Conservation (phyloP, 2,797 vertebrate species). For the Syndactyla subalaris region DNA sequence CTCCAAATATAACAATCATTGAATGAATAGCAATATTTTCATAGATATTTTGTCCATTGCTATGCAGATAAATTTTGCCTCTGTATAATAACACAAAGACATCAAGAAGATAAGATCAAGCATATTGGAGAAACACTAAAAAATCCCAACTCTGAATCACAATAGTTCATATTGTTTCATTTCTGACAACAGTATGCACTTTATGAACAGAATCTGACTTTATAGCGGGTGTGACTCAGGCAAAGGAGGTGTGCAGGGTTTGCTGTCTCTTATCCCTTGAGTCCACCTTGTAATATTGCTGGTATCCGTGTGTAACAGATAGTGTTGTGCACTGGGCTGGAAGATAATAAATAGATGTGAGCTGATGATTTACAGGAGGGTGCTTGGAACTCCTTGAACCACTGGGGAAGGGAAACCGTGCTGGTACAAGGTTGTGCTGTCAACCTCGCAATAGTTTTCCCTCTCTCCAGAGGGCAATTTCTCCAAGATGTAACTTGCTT, state of each 20-base stretch:
- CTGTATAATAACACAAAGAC: not conserved
- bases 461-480: conserved; percentile 75
- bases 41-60: not conserved
- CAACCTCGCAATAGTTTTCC: conserved; percentile 72
- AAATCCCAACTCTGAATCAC: not conserved
- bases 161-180: conserved; percentile 37
- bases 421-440: conserved; percentile 68
- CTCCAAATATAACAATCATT: conserved; percentile 20
- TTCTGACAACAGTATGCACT: not conserved
- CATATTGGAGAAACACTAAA: not conserved
- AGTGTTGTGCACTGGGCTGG: conserved; percentile 78
- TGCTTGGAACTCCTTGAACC: conserved; percentile 78
- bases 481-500: conserved; percentile 65
- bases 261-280: conserved; percentile 70
- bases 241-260: conserved; percentile 55
- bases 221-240: conserved; percentile 53
- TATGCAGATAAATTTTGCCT: not conserved
- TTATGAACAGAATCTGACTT: conserved; percentile 43
- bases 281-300: conserved; percentile 76
- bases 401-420: conserved; percentile 65
- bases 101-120: not conserved
- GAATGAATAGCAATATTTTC: conserved; percentile 6
- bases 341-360: conserved; percentile 82
- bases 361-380: conserved; percentile 79
- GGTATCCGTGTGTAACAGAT: conserved; percentile 81